Evolutionary conservation across 2,113 vertebrate species (phyloP).

Genomic region (Cathartes aura): DNA sequence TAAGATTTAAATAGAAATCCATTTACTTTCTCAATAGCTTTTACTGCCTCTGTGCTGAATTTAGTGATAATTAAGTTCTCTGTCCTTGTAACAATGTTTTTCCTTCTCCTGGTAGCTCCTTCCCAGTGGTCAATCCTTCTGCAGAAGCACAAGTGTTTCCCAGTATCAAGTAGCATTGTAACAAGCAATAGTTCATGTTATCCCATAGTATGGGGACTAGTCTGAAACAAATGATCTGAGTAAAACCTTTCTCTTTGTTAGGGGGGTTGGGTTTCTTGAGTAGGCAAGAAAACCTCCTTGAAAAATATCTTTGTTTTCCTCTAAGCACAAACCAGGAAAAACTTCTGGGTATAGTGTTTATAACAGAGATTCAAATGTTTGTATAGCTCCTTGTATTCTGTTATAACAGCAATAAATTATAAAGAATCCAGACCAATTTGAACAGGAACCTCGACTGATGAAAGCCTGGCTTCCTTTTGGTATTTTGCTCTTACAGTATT

Average conservation of each 20-base stretch:
- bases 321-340: background rate
- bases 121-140: background rate
- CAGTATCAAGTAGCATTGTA: background rate
- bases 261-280: background rate
- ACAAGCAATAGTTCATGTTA: background rate
- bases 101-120: background rate
- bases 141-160: background rate
- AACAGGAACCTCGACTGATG: background rate
- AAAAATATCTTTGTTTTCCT: background rate
- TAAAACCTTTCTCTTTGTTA: background rate
- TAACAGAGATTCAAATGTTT: background rate
- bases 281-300: background rate
- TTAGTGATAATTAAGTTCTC: conserved; percentile 23
- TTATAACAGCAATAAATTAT: background rate
- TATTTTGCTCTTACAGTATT: background rate
- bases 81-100: background rate
- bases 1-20: conserved; percentile 53
- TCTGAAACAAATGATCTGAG: background rate
- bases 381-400: background rate
- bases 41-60: conserved; percentile 22
- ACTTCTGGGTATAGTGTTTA: too few species aligned
- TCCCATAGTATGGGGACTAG: background rate
- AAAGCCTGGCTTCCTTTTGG: background rate
- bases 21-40: background rate
- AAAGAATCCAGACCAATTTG: background rate